phyloP scores from a whole-genome alignment of 2,797 vertebrate species.

The Diplodus sargus region DNA sequence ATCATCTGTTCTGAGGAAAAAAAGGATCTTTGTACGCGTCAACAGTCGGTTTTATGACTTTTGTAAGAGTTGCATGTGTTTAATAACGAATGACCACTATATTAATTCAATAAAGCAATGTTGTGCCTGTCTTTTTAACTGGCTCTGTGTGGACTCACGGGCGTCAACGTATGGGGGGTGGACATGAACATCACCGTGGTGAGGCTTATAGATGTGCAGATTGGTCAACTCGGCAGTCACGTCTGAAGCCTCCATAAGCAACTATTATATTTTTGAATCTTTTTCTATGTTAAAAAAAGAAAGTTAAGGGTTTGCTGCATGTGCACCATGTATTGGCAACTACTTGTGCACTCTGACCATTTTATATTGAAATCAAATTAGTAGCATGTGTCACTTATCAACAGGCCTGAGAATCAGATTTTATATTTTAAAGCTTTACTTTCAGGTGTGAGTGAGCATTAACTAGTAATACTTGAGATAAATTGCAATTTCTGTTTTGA shows the following conservation, averaged over 20 bases:
- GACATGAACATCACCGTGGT: not conserved
- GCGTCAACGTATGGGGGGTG: not conserved
- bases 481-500: too few species aligned
- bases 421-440: too few species aligned
- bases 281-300: too few species aligned
- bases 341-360: too few species aligned
- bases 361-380: too few species aligned
- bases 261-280: too few species aligned
- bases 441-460: too few species aligned
- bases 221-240: not conserved
- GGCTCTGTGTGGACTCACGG: constrained; percentile 1
- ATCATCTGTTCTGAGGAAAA: constrained; percentile 49
- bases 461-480: too few species aligned
- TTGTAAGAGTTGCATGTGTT: constrained; percentile 79
- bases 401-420: too few species aligned
- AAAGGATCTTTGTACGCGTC: constrained; percentile 66
- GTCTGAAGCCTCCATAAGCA: not conserved
- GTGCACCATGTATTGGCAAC: too few species aligned
- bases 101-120: constrained; percentile 66
- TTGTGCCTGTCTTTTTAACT: constrained; percentile 64
- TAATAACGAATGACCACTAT: constrained; percentile 74
- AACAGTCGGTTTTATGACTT: constrained; percentile 73
- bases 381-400: too few species aligned
- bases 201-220: not conserved
- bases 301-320: too few species aligned